These are phyloP conservation scores for Callyntrura guangdongensis DNA, from an alignment of 2,888 invertebrate genomes.

Conservation along the genomic window DNA sequence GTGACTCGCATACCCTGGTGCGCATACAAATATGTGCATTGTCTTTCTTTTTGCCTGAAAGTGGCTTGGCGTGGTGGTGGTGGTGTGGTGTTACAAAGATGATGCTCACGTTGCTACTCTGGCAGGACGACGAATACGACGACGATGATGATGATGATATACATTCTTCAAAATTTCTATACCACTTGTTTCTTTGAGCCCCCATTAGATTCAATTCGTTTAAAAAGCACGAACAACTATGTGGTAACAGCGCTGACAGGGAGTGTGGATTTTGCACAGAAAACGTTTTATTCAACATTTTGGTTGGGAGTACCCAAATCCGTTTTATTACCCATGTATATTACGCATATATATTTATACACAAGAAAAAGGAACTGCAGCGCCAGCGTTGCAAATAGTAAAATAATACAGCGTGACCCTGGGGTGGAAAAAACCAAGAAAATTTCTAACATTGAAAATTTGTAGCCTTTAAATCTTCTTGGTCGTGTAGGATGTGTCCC, in stretches of 20 bases:
- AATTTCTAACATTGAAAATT: slow-evolving; percentile 29
- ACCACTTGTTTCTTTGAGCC: slow-evolving; percentile 16
- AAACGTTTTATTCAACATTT: slow-evolving; percentile 29
- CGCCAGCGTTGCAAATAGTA: slow-evolving; percentile 2
- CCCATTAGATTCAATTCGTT: not conserved
- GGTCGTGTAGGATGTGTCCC: slow-evolving; percentile 70
- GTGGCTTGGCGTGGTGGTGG: not conserved
- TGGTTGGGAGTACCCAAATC: not conserved
- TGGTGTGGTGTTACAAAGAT: not conserved
- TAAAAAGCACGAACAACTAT: not conserved
- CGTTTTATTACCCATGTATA: not conserved
- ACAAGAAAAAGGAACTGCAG: not conserved
- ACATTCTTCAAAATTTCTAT: not conserved
- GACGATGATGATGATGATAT: not conserved
- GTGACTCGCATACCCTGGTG: slow-evolving; percentile 60
- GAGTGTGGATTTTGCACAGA: not conserved
- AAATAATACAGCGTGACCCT: slow-evolving; percentile 44
- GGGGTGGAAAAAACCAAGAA: slow-evolving; percentile 28
- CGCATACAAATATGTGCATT: slow-evolving; percentile 70
- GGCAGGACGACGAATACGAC: too few relatives aligned
- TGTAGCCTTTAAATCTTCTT: slow-evolving; percentile 28
- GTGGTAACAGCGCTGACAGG: not conserved
- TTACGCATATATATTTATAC: not conserved
- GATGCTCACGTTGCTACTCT: not conserved
- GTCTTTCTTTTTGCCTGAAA: slow-evolving; percentile 46